Conservation (phyloP, 2,797 vertebrate genomes). For the Sebastes oblongus region DNA sequence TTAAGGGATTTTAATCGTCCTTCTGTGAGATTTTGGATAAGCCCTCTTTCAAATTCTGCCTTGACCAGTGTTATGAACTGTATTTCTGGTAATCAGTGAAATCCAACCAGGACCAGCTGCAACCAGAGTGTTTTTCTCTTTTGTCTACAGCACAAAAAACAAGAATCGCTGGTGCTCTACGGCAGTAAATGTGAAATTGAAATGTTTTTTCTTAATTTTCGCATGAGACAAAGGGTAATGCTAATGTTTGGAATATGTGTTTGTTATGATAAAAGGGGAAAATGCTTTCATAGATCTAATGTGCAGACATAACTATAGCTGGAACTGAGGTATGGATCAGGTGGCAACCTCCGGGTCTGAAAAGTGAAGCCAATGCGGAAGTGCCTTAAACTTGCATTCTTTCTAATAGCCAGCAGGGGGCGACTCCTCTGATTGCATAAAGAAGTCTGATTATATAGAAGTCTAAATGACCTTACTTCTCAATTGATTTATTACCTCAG, state of each 20-base stretch:
- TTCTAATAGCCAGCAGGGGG: neutral
- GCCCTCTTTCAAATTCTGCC: neutral
- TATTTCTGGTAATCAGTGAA: neutral
- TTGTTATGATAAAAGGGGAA: neutral
- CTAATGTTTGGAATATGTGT: neutral
- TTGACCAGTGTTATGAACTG: neutral
- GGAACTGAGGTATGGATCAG: neutral
- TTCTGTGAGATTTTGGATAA: neutral
- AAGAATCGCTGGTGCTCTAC: neutral
- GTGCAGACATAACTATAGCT: neutral
- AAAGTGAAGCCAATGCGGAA: neutral
- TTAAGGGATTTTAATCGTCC: neutral
- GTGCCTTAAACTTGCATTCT: neutral
- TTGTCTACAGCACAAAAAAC: neutral
- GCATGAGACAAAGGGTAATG: neutral
- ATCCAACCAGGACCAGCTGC: neutral
- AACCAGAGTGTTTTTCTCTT: neutral
- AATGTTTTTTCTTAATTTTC: neutral
- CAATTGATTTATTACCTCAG: neutral
- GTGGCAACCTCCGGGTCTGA: neutral
- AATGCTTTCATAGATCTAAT: neutral
- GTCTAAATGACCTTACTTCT: neutral
- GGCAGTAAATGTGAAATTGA: neutral
- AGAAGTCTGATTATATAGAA: neutral
- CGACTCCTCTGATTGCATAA: neutral